A percentile compares a stretch with the other conserved stretches of the same genome.
Conservation (phyloP, 2,888 invertebrate genomes). For the Habrosyne pyritoides region DNA sequence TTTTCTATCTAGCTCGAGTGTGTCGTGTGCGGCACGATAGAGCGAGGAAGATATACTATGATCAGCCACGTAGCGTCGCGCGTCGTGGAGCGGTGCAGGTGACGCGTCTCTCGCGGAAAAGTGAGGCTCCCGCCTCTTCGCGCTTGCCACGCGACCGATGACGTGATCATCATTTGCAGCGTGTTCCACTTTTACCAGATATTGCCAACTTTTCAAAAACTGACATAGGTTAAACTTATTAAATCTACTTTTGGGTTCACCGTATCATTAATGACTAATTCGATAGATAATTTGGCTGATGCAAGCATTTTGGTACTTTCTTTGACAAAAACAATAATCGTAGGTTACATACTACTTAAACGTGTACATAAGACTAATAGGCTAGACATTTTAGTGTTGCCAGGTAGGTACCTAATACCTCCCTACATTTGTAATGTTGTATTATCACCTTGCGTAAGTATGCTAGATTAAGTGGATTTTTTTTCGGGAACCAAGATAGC, state of each 20-base stretch:
- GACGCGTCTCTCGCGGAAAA: constrained; percentile 41
- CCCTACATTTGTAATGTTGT: too few species aligned
- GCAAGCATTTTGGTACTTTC: too few species aligned
- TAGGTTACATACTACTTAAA: too few species aligned
- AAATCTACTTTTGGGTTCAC: not conserved
- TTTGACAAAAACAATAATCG: too few species aligned
- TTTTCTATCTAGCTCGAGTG: constrained; percentile 35
- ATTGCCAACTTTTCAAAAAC: constrained; percentile 52
- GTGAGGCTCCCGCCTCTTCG: constrained; percentile 45
- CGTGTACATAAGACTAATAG: too few species aligned
- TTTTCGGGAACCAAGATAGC: too few species aligned
- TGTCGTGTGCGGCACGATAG: constrained; percentile 16
- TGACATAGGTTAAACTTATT: constrained; percentile 16
- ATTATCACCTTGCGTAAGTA: too few species aligned
- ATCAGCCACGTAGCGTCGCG: constrained; percentile 21
- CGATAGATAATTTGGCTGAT: not conserved
- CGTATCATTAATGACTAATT: not conserved
- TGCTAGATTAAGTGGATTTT: too few species aligned
- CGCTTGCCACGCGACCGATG: constrained; percentile 70
- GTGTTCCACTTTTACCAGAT: constrained; percentile 67
- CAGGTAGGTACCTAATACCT: too few species aligned
- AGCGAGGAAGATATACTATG: constrained; percentile 42
- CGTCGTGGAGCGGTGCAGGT: constrained; percentile 24
- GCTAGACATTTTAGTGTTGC: too few species aligned
- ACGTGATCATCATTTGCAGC: constrained; percentile 58